A percentile compares a stretch with the other conserved stretches of the same genome.
Conservation (phyloP, 37 sponge, comb jelly and placozoan genomes). For the Halichondria panicea region DNA sequence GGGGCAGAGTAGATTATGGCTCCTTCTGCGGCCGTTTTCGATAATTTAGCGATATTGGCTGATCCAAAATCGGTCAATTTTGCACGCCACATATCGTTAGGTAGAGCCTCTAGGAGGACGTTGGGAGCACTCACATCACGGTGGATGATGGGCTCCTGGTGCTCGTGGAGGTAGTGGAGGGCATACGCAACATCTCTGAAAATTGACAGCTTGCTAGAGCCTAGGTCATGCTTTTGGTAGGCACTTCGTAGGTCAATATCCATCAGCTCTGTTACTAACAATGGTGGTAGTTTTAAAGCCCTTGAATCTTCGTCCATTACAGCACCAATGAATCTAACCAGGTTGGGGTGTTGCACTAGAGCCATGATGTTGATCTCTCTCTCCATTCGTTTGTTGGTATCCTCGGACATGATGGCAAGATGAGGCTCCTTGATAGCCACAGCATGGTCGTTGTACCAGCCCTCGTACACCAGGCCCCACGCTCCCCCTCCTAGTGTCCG, state of each 20-base stretch:
- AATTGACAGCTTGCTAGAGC: slow-evolving; percentile 8
- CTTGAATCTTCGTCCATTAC: slow-evolving; percentile 22
- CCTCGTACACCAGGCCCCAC: slow-evolving; percentile 18
- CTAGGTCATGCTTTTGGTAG: slow-evolving; percentile 8
- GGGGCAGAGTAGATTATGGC: slow-evolving; percentile 75
- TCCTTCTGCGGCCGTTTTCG: slow-evolving; percentile 51
- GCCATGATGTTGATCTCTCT: slow-evolving; percentile 69
- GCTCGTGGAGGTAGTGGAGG: slow-evolving; percentile 69
- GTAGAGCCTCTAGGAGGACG: slow-evolving; percentile 48
- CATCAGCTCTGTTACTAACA: slow-evolving; percentile 68
- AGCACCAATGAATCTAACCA: slow-evolving; percentile 60
- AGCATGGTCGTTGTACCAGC: slow-evolving; percentile 2
- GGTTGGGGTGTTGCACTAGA: slow-evolving; percentile 66
- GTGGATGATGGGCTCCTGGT: slow-evolving; percentile 72
- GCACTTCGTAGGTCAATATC: slow-evolving; percentile 48
- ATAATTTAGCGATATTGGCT: slow-evolving; percentile 49
- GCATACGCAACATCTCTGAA: slow-evolving; percentile 65
- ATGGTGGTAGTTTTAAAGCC: slow-evolving; percentile 7
- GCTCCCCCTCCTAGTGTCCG: slow-evolving; percentile 25
- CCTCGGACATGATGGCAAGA: slow-evolving; percentile 1
- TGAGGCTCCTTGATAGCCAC: slow-evolving; percentile 23
- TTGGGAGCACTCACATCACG: slow-evolving; percentile 80
- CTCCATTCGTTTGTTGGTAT: slow-evolving; percentile 2
- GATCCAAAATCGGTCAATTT: slow-evolving; percentile 85
- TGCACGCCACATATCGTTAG: slow-evolving; percentile 50